Conservation (phyloP, 2,113 vertebrate species). For the Atrichornis clamosus region DNA sequence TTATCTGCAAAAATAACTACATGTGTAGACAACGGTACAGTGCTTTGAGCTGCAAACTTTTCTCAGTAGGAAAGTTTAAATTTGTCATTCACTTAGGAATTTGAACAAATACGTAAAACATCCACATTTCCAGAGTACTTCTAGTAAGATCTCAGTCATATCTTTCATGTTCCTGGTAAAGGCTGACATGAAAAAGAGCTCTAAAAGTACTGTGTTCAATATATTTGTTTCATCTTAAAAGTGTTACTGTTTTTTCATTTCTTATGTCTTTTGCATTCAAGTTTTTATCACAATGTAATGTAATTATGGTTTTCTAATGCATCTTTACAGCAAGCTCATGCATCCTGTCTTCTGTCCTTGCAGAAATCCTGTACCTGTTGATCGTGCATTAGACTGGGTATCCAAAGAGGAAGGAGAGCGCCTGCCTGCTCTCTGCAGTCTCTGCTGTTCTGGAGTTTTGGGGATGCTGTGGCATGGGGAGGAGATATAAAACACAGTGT, state of each 20-base stretch:
- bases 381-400: fast-evolving
- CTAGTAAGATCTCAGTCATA: background rate
- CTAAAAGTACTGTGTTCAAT: fast-evolving
- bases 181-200: background rate
- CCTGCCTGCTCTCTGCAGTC: background rate
- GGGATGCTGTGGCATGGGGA: background rate
- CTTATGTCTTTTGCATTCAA: background rate
- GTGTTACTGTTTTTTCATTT: background rate
- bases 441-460: background rate
- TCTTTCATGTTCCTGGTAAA: background rate
- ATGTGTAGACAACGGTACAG: background rate
- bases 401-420: background rate
- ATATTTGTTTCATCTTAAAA: background rate
- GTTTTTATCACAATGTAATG: background rate
- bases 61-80: background rate
- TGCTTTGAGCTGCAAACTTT: background rate
- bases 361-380: background rate
- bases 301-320: background rate
- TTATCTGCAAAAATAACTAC: background rate
- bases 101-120: background rate
- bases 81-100: background rate
- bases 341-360: background rate
- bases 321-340: background rate
- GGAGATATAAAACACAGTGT: background rate
- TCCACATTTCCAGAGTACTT: background rate